Evolutionary conservation across 2,888 invertebrate genomes (phyloP).

Genomic region (Frankliniella fusca): DNA sequence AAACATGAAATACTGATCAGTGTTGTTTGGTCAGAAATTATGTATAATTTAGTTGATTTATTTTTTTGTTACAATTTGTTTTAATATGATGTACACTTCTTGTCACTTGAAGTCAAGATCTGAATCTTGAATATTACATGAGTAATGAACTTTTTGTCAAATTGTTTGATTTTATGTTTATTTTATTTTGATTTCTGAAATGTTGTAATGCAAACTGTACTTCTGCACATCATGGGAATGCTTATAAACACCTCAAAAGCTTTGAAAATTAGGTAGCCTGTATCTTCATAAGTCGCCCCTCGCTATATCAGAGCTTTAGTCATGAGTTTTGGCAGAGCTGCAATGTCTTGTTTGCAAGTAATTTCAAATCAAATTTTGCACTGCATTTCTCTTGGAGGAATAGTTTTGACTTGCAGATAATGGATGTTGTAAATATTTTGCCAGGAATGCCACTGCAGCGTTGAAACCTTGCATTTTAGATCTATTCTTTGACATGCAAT

Average conservation of each 20-base stretch:
- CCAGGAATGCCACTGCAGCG: not conserved
- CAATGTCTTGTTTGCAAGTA: not conserved
- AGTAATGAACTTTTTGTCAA: not conserved
- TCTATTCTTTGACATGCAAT: not conserved
- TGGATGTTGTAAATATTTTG: not conserved
- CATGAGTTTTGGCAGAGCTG: not conserved
- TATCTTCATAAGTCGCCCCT: not conserved
- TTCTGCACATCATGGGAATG: not conserved
- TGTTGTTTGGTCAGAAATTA: not conserved
- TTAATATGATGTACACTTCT: not conserved
- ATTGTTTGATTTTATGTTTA: not conserved
- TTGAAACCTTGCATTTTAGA: not conserved
- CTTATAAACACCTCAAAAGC: not conserved
- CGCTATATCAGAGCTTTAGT: not conserved
- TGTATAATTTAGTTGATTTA: slow-evolving; percentile 18
- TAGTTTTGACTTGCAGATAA: not conserved
- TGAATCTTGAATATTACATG: not conserved
- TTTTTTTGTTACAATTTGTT: slow-evolving; percentile 16
- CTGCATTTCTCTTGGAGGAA: not conserved
- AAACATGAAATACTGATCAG: not conserved
- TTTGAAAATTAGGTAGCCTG: not conserved
- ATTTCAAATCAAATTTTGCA: not conserved
- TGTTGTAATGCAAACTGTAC: not conserved
- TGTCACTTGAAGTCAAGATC: not conserved
- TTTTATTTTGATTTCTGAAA: not conserved